Evolutionary conservation across 1,140 invertebrate genomes (phyloP).

Genomic region (Lineus longissimus): DNA sequence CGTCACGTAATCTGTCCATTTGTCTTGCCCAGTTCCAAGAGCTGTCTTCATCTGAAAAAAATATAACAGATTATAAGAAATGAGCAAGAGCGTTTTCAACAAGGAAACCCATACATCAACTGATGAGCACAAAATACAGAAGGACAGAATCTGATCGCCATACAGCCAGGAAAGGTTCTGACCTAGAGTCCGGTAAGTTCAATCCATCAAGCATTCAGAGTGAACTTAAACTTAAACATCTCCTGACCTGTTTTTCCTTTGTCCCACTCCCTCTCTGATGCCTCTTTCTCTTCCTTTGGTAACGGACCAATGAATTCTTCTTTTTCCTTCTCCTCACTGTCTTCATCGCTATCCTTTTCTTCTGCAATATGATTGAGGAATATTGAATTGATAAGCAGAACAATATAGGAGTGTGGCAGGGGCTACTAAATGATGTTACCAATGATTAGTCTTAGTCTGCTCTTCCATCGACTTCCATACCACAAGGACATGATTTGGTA

Average conservation of each 20-base stretch:
- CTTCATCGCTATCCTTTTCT: neutral
- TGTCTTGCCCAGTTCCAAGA: neutral
- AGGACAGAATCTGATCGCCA: too few species aligned
- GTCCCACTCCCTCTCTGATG: conserved; percentile 38
- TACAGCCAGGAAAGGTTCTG: too few species aligned
- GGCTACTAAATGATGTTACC: neutral
- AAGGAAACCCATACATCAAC: too few species aligned
- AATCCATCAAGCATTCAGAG: too few species aligned
- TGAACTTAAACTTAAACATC: neutral
- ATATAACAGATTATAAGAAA: neutral
- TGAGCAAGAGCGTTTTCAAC: too few species aligned
- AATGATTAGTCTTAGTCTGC: neutral
- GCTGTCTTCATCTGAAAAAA: neutral
- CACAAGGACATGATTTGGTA: neutral
- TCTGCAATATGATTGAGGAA: neutral
- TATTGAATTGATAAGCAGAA: neutral
- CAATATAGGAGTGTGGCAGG: conserved; percentile 8
- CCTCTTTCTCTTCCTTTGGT: conserved; percentile 8
- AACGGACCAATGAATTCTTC: conserved; percentile 21
- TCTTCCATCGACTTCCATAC: neutral
- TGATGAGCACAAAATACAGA: too few species aligned
- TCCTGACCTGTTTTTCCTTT: conserved; percentile 34
- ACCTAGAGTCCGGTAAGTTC: too few species aligned
- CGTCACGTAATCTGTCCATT: conserved; percentile 13
- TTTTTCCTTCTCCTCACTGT: conserved; percentile 13